Base-by-base conservation (phyloP, 2,888 invertebrate genomes). In the Carabus problematicus region DNA sequence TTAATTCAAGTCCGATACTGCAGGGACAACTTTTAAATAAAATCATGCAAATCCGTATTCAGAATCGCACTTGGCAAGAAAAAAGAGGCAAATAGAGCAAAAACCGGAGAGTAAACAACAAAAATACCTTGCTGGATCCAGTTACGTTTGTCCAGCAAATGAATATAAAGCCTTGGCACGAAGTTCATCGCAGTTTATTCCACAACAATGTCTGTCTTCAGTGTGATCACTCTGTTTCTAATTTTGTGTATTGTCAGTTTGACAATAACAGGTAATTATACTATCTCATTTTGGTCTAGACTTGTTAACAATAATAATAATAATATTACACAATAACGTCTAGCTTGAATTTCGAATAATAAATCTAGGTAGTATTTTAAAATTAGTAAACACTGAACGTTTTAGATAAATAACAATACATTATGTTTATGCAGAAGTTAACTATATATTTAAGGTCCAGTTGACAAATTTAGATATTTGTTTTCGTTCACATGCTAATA, bases 91-190 rank as follows among this genome's bases (percentile, higher is more conserved):
- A 42, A 29, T 39, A 47, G 45, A 16, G 19, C 43, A 19, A 55
- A 52, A 64, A 64, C 64, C 64, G 55, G 63, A 56, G 64, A 55
- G 64, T 45, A 64, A 64, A 64, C 64, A 64, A 64, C 56, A 64
- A 64, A 56, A 64, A 64, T 64, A n/a, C 49, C 29, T 40, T 9
- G 49, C 18, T 18, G 12, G 29, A 29, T 52, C 52, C 52, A 16
- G 52, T 16, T 52, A 16, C 52, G 52, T 16, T 52, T 52, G 43
- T 19, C 42, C 29, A 16, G 41, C 55, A 42, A 29, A 18, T 16
- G 64, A 64, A 64, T 64, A 64, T 64, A 64, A 64, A 64, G 43
- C 45, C 42, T 14, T 45, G 56, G 9, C 29, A 14, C 16, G 1
- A 16, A 14, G 12, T 42, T 29, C 29, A 56, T 42, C 12, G 29